These are phyloP conservation scores for Tetramorium parvispinum DNA, from an alignment of 1,140 invertebrate genomes.

Conservation along the genomic window DNA sequence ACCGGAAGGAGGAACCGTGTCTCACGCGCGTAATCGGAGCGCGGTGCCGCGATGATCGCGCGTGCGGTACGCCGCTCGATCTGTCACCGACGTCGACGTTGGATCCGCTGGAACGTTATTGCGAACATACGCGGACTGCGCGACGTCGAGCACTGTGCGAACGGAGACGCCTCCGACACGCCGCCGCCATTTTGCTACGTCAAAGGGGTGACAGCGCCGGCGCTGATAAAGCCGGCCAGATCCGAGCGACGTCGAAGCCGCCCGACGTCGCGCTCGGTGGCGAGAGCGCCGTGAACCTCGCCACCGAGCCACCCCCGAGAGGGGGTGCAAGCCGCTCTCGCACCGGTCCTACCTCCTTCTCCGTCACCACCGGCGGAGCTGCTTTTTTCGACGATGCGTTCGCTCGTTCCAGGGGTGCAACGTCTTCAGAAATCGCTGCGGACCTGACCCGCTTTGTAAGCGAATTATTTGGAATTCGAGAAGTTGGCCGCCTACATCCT, in stretches of 20 bases:
- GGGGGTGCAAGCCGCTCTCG: constrained; percentile 58
- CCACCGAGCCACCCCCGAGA: not conserved
- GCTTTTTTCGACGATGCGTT: constrained; percentile 10
- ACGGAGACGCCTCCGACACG: constrained; percentile 84
- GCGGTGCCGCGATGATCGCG: constrained; percentile 56
- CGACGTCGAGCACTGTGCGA: constrained; percentile 83
- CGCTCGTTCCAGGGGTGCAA: constrained; percentile 34
- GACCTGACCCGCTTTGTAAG: not conserved
- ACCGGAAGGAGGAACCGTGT: constrained; percentile 19
- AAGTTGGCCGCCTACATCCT: not conserved
- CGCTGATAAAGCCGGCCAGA: constrained; percentile 58
- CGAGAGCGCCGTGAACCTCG: constrained; percentile 52
- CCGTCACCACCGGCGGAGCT: not conserved
- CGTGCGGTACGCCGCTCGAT: constrained; percentile 56
- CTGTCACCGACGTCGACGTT: constrained; percentile 63
- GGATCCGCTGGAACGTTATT: constrained; percentile 73
- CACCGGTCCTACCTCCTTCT: constrained; percentile 55
- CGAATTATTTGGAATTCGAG: not conserved
- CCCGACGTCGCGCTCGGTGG: constrained; percentile 55
- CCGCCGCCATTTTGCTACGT: constrained; percentile 84
- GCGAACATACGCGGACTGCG: constrained; percentile 82
- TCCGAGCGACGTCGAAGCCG: constrained; percentile 61
- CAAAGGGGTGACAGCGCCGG: constrained; percentile 69
- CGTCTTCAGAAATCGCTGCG: constrained; percentile 49
- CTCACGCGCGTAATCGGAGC: constrained; percentile 29